phyloP scores from a whole-genome alignment of 2,888 invertebrate genomes.

The Cheilosia impressa region DNA sequence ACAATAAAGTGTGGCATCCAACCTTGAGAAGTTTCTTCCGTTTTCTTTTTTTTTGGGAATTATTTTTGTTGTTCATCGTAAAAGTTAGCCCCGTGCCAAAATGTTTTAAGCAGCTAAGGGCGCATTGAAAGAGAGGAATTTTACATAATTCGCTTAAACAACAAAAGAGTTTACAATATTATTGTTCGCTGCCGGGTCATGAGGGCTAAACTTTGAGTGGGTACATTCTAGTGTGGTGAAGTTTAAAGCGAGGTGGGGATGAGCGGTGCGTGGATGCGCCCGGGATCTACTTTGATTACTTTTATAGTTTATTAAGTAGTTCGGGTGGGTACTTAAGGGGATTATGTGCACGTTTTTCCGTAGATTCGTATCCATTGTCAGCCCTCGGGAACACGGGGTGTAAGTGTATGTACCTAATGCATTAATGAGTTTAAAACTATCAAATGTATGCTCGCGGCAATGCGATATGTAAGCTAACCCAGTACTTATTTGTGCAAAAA shows the following conservation, averaged over 20 bases:
- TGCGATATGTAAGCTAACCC: too few relatives aligned
- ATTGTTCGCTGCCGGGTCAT: constrained; percentile 35
- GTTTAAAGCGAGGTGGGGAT: neutral
- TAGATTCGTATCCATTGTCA: constrained; percentile 34
- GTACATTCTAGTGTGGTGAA: neutral
- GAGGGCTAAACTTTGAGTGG: neutral
- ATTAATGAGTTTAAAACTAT: constrained; percentile 15
- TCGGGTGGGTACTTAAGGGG: constrained; percentile 45
- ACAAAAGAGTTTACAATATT: constrained; percentile 69
- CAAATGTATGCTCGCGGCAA: neutral
- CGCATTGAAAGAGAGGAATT: constrained; percentile 15
- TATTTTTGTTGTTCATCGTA: constrained; percentile 62
- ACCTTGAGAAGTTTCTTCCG: constrained; percentile 42
- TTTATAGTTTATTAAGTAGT: constrained; percentile 65
- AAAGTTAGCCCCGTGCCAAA: constrained; percentile 53
- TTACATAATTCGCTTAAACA: constrained; percentile 61
- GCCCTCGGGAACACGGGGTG: constrained; percentile 41
- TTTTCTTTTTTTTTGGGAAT: constrained; percentile 28
- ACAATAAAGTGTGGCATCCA: constrained; percentile 35
- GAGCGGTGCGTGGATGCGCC: constrained; percentile 14
- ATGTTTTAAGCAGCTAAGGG: constrained; percentile 40
- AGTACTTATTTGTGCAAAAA: neutral
- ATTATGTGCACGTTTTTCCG: constrained; percentile 51
- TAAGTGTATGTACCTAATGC: neutral
- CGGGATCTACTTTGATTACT: constrained; percentile 64